Conservation (phyloP, 2,888 invertebrate genomes). For the Odontothrips loti region DNA sequence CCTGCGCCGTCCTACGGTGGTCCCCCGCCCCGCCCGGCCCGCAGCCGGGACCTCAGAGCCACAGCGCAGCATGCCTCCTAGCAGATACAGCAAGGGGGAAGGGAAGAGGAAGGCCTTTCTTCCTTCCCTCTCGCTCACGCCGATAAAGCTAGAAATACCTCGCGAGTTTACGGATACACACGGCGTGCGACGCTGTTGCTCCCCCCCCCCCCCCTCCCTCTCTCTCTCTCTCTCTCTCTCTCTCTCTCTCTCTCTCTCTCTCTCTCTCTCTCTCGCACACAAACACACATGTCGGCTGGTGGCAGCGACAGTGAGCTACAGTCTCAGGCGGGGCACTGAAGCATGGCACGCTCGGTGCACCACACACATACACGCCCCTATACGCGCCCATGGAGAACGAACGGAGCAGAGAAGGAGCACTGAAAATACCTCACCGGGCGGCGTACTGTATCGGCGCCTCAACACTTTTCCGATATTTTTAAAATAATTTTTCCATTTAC, state of each 20-base stretch:
- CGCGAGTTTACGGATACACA: conserved; percentile 4
- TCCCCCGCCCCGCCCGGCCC: not conserved
- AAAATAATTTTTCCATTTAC: not conserved
- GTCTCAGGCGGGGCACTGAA: conserved; percentile 11
- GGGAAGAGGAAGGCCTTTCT: not conserved
- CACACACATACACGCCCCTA: not conserved
- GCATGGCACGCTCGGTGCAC: not conserved
- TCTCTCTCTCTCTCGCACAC: not conserved
- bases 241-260: too few species aligned
- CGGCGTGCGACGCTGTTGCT: not conserved
- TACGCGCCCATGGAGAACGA: not conserved
- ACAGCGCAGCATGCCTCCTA: not conserved
- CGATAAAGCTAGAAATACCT: conserved; percentile 25
- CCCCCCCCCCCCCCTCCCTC: not conserved
- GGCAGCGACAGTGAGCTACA: conserved; percentile 18
- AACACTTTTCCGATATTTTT: not conserved
- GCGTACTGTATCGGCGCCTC: not conserved
- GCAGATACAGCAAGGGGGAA: not conserved
- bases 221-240: too few species aligned
- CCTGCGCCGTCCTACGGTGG: not conserved
- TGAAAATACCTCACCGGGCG: not conserved
- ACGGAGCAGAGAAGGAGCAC: not conserved
- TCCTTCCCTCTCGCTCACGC: not conserved
- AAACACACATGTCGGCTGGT: not conserved
- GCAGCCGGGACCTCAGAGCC: not conserved